A percentile compares a stretch with the other conserved stretches of the same genome.
These are phyloP conservation scores for Dermolepida albohirtum DNA, from an alignment of 2,888 invertebrate species.

Conservation along the genomic window DNA sequence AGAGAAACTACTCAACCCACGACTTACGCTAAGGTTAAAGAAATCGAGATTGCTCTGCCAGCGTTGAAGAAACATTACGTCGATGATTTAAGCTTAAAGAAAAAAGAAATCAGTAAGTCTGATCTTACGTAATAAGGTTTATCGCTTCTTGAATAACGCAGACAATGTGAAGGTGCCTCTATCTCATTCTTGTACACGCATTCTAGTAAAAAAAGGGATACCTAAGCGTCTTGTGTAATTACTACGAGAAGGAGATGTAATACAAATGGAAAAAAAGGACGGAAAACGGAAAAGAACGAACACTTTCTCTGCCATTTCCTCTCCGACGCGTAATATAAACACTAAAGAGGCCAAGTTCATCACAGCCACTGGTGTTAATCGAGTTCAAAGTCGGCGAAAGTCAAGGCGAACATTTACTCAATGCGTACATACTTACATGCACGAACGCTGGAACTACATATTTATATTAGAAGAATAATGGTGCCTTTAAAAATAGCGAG, in stretches of 20 bases:
- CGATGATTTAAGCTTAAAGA: neutral
- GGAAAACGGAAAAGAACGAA: conserved; percentile 26
- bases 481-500: no score
- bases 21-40: conserved; percentile 14
- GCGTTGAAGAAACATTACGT: neutral
- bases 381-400: conserved; percentile 57
- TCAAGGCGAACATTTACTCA: conserved; percentile 45
- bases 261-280: conserved; percentile 5
- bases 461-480: no score
- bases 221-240: neutral
- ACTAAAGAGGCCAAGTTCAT: conserved; percentile 54
- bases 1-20: conserved; percentile 22
- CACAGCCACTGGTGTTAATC: conserved; percentile 51
- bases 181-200: conserved; percentile 4
- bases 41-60: conserved; percentile 19
- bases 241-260: neutral
- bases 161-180: conserved; percentile 12
- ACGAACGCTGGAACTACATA: neutral
- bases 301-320: conserved; percentile 50
- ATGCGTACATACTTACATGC: neutral
- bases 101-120: conserved; percentile 5
- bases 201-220: neutral
- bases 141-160: conserved; percentile 5
- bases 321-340: conserved; percentile 39
- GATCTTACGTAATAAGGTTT: conserved; percentile 13